Conservation (phyloP, 2,797 vertebrate species). For the Urosaurus nigricauda region DNA sequence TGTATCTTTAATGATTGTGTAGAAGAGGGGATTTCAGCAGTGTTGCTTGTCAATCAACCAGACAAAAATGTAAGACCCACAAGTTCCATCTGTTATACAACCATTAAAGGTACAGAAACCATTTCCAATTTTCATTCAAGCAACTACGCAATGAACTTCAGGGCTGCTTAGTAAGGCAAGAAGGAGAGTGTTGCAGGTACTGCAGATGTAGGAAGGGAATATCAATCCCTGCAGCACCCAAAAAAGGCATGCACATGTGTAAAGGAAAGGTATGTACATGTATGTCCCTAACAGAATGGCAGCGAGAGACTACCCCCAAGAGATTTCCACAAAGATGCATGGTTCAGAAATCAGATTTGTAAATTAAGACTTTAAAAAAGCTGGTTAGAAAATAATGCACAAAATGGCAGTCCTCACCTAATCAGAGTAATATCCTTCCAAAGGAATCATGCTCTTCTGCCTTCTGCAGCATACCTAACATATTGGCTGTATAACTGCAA, state of each 20-base stretch:
- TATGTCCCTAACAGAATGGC: too few relatives aligned
- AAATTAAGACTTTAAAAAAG: neutral
- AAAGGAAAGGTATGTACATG: too few relatives aligned
- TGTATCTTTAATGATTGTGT: too few relatives aligned
- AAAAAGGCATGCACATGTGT: too few relatives aligned
- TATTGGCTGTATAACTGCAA: neutral
- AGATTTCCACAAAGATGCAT: too few relatives aligned
- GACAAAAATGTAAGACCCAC: neutral
- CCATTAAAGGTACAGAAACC: too few relatives aligned
- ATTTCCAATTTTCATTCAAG: neutral
- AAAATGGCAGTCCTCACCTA: neutral
- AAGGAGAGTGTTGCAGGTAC: neutral
- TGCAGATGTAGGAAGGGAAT: too few relatives aligned
- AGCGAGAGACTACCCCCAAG: too few relatives aligned
- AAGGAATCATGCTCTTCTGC: neutral
- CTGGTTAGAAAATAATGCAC: neutral
- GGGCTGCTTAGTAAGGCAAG: neutral
- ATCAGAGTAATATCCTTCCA: neutral
- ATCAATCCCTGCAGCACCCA: too few relatives aligned
- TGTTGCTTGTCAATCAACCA: too few relatives aligned
- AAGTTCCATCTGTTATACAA: neutral
- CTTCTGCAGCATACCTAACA: neutral
- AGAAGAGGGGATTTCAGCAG: too few relatives aligned
- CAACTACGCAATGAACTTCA: neutral
- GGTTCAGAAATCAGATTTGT: too few relatives aligned